Evolutionary conservation across 1,140 invertebrate genomes (phyloP), one percentile per base, ranked within the genome.

Genomic region (Panagrolaimus sp.): DNA sequence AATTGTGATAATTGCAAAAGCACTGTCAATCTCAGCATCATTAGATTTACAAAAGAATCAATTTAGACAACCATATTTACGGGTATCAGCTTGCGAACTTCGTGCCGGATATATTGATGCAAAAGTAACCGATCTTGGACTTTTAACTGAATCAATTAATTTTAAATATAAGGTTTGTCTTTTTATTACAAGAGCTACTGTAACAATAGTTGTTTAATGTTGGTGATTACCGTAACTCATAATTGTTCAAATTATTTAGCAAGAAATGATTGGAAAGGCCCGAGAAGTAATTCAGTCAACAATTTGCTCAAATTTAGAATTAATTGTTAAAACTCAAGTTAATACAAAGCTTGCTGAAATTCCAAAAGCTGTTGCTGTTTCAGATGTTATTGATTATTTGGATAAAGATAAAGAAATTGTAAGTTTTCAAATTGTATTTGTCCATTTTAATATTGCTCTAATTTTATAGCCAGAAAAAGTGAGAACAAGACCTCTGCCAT

Each of bases 21-120:
- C 79, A 31, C 38, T 76, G n/a, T 74, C 76, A n/a, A 63, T 76
- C n/a, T 75, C 65, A n/a, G 74, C 74, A 13, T 38, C 75, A 13
- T 78, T 76, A 27, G 76, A 72, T 31, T 46, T 76, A 27, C 76
- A 76, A 61, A 76, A 76, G 43, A 53, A 77, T 31, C 46, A 61
- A 25, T 46, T 66, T 8, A 51, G 66, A 70, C 66, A 75, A 9
- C 74, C 74, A 9, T 78, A 78, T 44, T 65, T 73, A 43, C 43
- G 63, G 20, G 64, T 66, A 20, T 8, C 38, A 25, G 67, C 25
- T 38, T 76, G 74, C 27, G 53, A 69, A 23, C 62, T 76, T 16
- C 42, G 65, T 7, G 71, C 31, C 25, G 74, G 74, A 8, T 68
- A 68, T 61, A 51, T 78, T 16, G 74, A 67, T 23, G 78, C 74